Evolutionary conservation across 2,888 invertebrate species (phyloP).

Genomic region (Timema cristinae): DNA sequence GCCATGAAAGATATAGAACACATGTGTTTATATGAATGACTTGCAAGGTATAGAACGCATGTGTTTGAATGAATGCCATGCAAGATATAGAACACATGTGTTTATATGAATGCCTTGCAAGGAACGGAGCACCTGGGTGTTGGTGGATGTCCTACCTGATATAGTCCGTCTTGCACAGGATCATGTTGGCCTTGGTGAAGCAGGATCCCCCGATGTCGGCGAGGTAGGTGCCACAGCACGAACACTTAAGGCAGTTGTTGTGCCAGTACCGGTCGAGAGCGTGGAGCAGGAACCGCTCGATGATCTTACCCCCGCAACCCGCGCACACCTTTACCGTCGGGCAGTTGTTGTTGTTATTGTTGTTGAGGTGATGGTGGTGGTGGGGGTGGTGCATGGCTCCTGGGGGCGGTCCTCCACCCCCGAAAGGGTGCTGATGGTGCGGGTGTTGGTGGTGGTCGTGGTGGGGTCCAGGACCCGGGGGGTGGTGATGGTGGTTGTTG

Average conservation of each 20-base stretch:
- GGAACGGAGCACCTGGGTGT: slow-evolving; percentile 4
- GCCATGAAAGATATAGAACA: too few relatives aligned
- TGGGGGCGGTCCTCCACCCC: slow-evolving; percentile 15
- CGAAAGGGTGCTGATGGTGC: slow-evolving; percentile 40
- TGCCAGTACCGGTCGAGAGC: slow-evolving; percentile 96
- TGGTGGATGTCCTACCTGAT: slow-evolving; percentile 68
- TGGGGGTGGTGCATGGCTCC: slow-evolving; percentile 24
- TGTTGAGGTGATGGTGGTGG: slow-evolving; percentile 29
- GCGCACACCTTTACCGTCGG: slow-evolving; percentile 70
- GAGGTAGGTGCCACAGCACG: slow-evolving; percentile 82
- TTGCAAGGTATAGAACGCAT: too few relatives aligned
- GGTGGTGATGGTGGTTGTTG: slow-evolving; percentile 27
- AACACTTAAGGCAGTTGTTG: slow-evolving; percentile 91
- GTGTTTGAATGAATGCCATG: slow-evolving; percentile 42
- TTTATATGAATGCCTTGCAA: slow-evolving; percentile 46
- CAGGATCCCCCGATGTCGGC: slow-evolving; percentile 90
- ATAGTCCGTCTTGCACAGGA: slow-evolving; percentile 93
- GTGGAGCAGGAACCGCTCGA: slow-evolving; percentile 86
- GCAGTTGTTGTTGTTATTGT: slow-evolving; percentile 28
- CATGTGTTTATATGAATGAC: too few relatives aligned
- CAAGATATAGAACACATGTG: slow-evolving; percentile 35
- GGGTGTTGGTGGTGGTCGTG: slow-evolving; percentile 54
- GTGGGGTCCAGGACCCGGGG: slow-evolving; percentile 48
- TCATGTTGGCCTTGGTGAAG: slow-evolving; percentile 90
- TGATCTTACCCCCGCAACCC: slow-evolving; percentile 88